Conservation (phyloP, 2,797 vertebrate genomes). For the Momotus momota region DNA sequence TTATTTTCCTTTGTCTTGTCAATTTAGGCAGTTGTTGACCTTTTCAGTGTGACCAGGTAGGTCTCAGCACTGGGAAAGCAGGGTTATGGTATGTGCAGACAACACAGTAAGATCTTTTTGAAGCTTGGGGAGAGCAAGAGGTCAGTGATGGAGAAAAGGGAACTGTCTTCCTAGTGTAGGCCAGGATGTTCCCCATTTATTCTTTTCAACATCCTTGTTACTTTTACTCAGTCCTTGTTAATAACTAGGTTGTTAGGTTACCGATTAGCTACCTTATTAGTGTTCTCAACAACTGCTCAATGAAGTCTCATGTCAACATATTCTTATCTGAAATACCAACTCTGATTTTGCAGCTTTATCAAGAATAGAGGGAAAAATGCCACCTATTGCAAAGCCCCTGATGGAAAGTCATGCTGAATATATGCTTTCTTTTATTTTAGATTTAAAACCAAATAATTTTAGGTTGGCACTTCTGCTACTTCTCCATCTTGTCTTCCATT, state of each 20-base stretch:
- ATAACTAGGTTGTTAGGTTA: neutral
- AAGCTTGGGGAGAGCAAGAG: neutral
- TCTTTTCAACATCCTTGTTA: neutral
- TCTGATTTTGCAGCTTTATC: neutral
- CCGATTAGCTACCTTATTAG: neutral
- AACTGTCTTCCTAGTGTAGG: neutral
- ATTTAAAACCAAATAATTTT: neutral
- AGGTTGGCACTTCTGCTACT: neutral
- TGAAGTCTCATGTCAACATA: neutral
- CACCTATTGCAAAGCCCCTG: neutral
- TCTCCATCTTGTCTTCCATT: neutral
- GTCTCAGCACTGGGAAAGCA: neutral
- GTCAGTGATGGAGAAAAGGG: neutral
- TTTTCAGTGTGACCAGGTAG: neutral
- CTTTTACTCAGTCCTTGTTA: neutral
- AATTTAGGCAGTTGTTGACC: neutral
- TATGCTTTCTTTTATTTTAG: neutral
- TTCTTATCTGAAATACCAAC: neutral
- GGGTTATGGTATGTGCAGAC: neutral
- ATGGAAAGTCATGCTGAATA: neutral
- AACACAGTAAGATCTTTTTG: neutral
- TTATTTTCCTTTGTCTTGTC: neutral
- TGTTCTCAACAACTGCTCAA: neutral
- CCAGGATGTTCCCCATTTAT: neutral
- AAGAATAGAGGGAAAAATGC: neutral